Conservation (phyloP, 35 echinoderm and acorn worm genomes). For the Anneissia japonica region DNA sequence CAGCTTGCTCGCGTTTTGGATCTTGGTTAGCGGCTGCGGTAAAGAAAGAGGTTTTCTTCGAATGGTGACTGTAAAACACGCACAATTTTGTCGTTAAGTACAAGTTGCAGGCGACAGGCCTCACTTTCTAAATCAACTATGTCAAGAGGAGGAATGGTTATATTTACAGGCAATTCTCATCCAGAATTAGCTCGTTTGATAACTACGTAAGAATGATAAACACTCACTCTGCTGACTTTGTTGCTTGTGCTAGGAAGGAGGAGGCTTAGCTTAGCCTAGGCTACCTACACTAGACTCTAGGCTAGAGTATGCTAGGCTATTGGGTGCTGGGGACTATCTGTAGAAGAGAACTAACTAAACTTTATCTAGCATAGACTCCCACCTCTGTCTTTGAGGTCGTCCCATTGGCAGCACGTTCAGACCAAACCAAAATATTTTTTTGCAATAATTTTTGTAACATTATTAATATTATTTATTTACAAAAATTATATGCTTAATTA, state of each 20-base stretch:
- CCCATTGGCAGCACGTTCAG: too few species aligned
- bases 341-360: too few species aligned
- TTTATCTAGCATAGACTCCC: too few species aligned
- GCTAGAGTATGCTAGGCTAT: background rate
- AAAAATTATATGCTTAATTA: too few species aligned
- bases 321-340: too few species aligned
- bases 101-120: background rate
- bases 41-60: background rate
- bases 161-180: constrained; percentile 86
- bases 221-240: background rate
- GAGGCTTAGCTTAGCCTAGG: background rate
- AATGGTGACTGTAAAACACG: background rate
- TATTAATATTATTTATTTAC: too few species aligned
- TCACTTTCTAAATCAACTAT: background rate
- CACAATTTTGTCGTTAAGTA: background rate
- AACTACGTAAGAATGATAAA: constrained; percentile 40
- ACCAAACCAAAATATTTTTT: too few species aligned
- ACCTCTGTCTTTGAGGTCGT: too few species aligned
- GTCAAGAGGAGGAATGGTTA: constrained; percentile 52
- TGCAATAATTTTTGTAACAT: too few species aligned
- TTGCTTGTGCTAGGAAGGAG: too few species aligned
- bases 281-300: background rate
- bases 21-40: background rate
- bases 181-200: constrained; percentile 67
- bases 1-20: background rate